These are phyloP conservation scores for Cataglyphis cursor DNA, from an alignment of 2,888 invertebrate genomes.

Conservation along the genomic window DNA sequence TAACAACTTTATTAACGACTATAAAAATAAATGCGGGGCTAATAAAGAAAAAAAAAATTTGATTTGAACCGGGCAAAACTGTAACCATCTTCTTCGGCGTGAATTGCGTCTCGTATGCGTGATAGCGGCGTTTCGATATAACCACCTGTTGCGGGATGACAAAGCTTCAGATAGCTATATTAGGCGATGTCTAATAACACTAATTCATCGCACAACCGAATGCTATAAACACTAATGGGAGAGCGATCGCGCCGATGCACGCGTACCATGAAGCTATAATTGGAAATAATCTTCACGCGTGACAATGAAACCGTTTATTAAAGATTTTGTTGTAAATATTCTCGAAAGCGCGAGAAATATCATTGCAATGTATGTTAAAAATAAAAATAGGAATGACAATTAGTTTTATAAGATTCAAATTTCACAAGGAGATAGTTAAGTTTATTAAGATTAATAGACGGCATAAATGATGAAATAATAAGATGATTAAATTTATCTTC, in stretches of 20 bases:
- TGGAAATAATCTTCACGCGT: slow-evolving; percentile 44
- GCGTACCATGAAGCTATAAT: slow-evolving; percentile 58
- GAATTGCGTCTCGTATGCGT: slow-evolving; percentile 60
- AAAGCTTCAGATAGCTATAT: slow-evolving; percentile 75
- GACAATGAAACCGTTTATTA: neutral
- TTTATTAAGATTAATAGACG: neutral
- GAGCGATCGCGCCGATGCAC: slow-evolving; percentile 34
- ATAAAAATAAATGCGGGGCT: neutral
- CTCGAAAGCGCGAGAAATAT: neutral
- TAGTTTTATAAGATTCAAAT: neutral
- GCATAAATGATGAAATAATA: neutral
- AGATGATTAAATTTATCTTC: neutral
- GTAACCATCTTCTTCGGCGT: slow-evolving; percentile 68
- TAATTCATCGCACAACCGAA: slow-evolving; percentile 74
- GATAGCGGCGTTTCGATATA: slow-evolving; percentile 67
- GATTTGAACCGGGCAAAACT: too few relatives aligned
- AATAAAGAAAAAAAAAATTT: neutral
- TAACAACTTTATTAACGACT: neutral
- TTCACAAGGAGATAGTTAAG: neutral
- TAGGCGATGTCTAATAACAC: slow-evolving; percentile 76
- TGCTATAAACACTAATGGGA: slow-evolving; percentile 66
- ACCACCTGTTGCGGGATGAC: slow-evolving; percentile 78
- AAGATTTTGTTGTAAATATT: neutral
- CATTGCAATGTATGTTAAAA: neutral
- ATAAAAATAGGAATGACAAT: neutral